Evolutionary conservation across 2,113 vertebrate genomes (phyloP).

Genomic region (Elgaria multicarinata): DNA sequence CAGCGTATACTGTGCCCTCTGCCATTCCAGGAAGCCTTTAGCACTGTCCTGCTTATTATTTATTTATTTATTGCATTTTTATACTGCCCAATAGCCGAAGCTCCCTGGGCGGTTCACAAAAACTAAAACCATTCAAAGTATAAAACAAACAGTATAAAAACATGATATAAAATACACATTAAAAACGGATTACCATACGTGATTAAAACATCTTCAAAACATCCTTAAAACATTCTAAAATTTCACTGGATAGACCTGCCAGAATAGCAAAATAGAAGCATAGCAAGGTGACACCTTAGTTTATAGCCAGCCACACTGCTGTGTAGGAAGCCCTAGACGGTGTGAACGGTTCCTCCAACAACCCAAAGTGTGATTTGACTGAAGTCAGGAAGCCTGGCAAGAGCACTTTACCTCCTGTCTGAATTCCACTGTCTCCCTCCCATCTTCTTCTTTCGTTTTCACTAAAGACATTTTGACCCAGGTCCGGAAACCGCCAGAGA

Average conservation of each 20-base stretch:
- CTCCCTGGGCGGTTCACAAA: too few relatives aligned
- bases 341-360: neutral
- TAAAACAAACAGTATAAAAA: too few relatives aligned
- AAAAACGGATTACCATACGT: too few relatives aligned
- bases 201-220: too few relatives aligned
- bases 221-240: too few relatives aligned
- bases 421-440: slow-evolving; percentile 88
- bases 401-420: slow-evolving; percentile 89
- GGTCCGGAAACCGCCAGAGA: slow-evolving; percentile 96
- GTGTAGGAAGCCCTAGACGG: too few relatives aligned
- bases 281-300: neutral
- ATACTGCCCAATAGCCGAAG: too few relatives aligned
- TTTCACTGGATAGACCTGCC: too few relatives aligned
- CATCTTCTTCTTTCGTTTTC: slow-evolving; percentile 89
- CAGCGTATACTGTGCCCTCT: neutral
- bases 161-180: too few relatives aligned
- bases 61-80: too few relatives aligned
- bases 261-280: neutral
- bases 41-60: neutral
- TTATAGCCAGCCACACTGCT: neutral
- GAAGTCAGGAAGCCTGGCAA: neutral
- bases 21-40: neutral
- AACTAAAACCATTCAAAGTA: too few relatives aligned
- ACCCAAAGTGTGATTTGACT: neutral
- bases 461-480: slow-evolving; percentile 99